Evolutionary conservation across 2,888 invertebrate genomes (phyloP).

Genomic region (Xylota sylvarum): DNA sequence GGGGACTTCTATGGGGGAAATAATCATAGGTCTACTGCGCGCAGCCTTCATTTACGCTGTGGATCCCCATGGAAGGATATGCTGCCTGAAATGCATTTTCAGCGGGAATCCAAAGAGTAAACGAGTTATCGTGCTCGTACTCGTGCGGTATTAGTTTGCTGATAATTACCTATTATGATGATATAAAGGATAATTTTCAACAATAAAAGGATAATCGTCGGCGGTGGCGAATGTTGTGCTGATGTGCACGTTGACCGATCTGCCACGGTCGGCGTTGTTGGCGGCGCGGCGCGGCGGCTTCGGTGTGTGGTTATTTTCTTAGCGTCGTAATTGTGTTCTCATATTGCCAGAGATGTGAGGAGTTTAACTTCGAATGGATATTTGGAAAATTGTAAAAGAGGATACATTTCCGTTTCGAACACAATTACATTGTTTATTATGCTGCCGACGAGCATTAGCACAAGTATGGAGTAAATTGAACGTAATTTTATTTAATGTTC

Average conservation of each 20-base stretch:
- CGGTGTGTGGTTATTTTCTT: conserved; percentile 7
- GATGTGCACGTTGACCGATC: conserved; percentile 61
- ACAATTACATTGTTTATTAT: conserved; percentile 54
- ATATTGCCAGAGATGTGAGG: background rate
- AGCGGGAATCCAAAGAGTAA: conserved; percentile 39
- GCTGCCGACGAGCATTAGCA: conserved; percentile 59
- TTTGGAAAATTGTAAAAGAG: conserved; percentile 15
- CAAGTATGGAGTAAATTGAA: conserved; percentile 71
- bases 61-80: conserved; percentile 30
- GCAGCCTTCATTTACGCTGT: conserved; percentile 51
- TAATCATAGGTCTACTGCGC: conserved; percentile 72
- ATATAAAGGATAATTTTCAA: conserved; percentile 78
- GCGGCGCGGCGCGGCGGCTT: conserved; percentile 17
- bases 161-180: conserved; percentile 78
- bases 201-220: conserved; percentile 77
- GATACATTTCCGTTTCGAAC: conserved; percentile 44
- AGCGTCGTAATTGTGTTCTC: conserved; percentile 20
- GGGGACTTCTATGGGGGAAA: conserved; percentile 58
- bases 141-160: conserved; percentile 78
- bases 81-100: conserved; percentile 10
- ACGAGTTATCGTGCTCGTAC: conserved; percentile 70
- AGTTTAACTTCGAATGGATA: conserved; percentile 13
- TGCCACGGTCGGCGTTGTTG: conserved; percentile 52
- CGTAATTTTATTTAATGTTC: conserved; percentile 68
- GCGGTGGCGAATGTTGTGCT: conserved; percentile 73